Conservation (phyloP, 2,888 invertebrate species). For the Drosophila merina region DNA sequence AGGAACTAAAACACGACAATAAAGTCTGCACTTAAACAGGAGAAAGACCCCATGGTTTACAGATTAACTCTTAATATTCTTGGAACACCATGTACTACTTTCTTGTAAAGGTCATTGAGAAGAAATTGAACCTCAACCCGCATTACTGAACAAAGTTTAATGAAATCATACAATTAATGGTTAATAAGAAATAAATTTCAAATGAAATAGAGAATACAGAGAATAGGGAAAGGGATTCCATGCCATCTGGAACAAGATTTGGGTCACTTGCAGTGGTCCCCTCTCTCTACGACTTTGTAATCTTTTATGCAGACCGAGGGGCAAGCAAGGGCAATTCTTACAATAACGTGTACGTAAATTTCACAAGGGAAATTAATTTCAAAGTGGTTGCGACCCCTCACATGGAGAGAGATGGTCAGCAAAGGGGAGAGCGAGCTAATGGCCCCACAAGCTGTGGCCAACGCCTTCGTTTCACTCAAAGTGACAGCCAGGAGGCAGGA, state of each 20-base stretch:
- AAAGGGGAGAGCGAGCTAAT: conserved; percentile 53
- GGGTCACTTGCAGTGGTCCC: conserved; percentile 54
- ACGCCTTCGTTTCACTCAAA: conserved; percentile 52
- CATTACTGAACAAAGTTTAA: conserved; percentile 35
- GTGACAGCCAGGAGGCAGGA: conserved; percentile 59
- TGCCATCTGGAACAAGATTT: conserved; percentile 47
- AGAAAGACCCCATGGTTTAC: too few species aligned
- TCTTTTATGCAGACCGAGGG: conserved; percentile 16
- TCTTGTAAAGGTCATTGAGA: conserved; percentile 1
- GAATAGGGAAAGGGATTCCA: conserved; percentile 16
- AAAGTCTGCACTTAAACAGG: neutral
- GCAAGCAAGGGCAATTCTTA: conserved; percentile 17
- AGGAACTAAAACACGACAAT: neutral
- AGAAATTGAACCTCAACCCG: conserved; percentile 26
- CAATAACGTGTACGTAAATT: conserved; percentile 70
- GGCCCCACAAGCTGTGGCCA: conserved; percentile 61
- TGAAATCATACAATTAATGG: conserved; percentile 54
- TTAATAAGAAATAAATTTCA: conserved; percentile 43
- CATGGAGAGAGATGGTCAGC: neutral
- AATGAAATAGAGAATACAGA: neutral
- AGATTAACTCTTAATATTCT: too few species aligned
- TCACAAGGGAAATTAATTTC: conserved; percentile 78
- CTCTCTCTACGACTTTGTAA: neutral
- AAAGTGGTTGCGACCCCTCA: conserved; percentile 61
- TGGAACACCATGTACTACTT: too few species aligned